Conservation (phyloP, 2,888 invertebrate genomes). For the Charanyca ferruginea region DNA sequence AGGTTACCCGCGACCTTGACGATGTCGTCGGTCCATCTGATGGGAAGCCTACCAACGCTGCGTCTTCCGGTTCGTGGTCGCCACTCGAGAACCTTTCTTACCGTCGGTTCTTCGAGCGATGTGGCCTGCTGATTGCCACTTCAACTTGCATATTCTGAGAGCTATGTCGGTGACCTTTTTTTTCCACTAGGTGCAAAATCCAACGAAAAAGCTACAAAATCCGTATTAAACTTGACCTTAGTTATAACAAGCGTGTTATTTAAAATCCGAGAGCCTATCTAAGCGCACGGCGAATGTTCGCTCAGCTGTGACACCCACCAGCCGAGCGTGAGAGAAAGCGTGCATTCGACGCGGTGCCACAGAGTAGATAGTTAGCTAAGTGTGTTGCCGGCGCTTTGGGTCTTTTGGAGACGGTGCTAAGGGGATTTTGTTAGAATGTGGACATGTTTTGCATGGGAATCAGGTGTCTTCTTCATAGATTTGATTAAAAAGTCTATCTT, state of each 20-base stretch:
- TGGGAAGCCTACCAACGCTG: too few species aligned
- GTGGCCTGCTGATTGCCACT: too few species aligned
- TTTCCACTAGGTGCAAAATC: slow-evolving; percentile 10
- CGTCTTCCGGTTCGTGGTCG: too few species aligned
- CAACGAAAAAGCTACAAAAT: neutral
- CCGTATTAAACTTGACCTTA: slow-evolving; percentile 53
- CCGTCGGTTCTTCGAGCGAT: too few species aligned
- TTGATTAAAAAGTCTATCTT: too few species aligned
- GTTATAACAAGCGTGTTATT: slow-evolving; percentile 51
- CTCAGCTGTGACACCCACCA: slow-evolving; percentile 48
- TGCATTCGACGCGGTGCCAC: slow-evolving; percentile 54
- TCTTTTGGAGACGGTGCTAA: neutral
- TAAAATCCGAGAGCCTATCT: slow-evolving; percentile 54
- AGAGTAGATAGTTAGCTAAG: neutral
- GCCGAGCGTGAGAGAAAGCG: slow-evolving; percentile 63
- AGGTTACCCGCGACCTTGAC: too few species aligned
- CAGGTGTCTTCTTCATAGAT: neutral
- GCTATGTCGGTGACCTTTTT: too few species aligned
- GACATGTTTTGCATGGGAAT: neutral
- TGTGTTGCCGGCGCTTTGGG: neutral
- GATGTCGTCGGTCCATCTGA: too few species aligned
- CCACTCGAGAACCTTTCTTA: too few species aligned
- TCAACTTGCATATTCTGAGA: too few species aligned
- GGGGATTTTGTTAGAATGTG: neutral
- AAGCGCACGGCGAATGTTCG: slow-evolving; percentile 34